Evolutionary conservation across 2,888 invertebrate genomes (phyloP).

Genomic region (Cinara cedri): DNA sequence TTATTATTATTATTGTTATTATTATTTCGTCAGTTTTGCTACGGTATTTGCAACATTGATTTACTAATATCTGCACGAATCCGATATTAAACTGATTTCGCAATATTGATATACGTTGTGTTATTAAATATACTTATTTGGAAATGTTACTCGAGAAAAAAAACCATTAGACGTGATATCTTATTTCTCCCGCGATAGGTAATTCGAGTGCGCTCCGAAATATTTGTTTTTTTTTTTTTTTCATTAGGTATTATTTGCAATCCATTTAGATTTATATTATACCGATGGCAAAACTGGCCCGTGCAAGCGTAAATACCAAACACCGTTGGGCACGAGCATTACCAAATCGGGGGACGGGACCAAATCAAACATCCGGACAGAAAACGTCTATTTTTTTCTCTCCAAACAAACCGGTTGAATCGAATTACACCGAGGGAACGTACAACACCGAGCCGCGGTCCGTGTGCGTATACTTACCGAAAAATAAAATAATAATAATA

Average conservation of each 20-base stretch:
- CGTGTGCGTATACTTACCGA: too few relatives aligned
- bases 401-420: not conserved
- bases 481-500: too few relatives aligned
- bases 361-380: conserved; percentile 21
- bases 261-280: not conserved
- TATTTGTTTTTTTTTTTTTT: conserved; percentile 6
- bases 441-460: too few relatives aligned
- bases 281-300: not conserved
- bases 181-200: not conserved
- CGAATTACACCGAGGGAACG: not conserved
- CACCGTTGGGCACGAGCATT: not conserved
- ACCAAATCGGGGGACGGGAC: not conserved
- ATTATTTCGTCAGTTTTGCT: not conserved
- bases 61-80: not conserved
- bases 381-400: not conserved
- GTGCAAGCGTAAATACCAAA: too few relatives aligned
- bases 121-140: not conserved
- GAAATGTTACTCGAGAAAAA: not conserved
- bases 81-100: too few relatives aligned
- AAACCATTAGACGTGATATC: not conserved
- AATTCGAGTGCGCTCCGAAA: not conserved
- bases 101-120: not conserved
- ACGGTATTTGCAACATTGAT: not conserved
- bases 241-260: too few relatives aligned
- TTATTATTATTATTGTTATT: too few relatives aligned